Conservation (phyloP, 2,888 invertebrate species). For the Rotaria magnacalcarata region DNA sequence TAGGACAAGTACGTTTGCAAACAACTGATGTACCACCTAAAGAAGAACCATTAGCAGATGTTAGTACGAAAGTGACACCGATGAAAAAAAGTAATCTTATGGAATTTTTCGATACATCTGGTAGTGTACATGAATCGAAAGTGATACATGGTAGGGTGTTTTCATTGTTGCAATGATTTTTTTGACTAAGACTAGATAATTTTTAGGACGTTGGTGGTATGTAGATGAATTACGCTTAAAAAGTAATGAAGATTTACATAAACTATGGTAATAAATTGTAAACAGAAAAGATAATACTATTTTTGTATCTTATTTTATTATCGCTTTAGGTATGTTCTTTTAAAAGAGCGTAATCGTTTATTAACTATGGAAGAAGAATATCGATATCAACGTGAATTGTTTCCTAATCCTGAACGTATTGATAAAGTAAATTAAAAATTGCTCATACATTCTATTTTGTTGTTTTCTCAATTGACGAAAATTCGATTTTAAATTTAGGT, state of each 20-base stretch:
- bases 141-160: slow-evolving; percentile 36
- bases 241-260: slow-evolving; percentile 88
- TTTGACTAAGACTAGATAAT: background rate
- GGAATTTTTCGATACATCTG: slow-evolving; percentile 43
- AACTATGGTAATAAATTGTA: slow-evolving; percentile 68
- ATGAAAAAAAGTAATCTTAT: slow-evolving; percentile 33
- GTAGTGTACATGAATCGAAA: slow-evolving; percentile 39
- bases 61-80: background rate
- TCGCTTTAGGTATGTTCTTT: slow-evolving; percentile 65
- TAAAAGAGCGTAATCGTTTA: slow-evolving; percentile 95
- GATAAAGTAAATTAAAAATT: slow-evolving; percentile 68
- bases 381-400: slow-evolving; percentile 66
- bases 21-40: background rate
- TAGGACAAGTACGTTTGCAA: background rate
- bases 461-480: too few relatives aligned
- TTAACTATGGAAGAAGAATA: slow-evolving; percentile 86
- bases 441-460: too few relatives aligned
- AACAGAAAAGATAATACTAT: background rate
- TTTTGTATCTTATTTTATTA: too few relatives aligned
- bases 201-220: slow-evolving; percentile 74
- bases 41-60: background rate
- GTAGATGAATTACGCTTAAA: slow-evolving; percentile 85
- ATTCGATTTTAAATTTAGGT: too few relatives aligned
- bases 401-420: slow-evolving; percentile 84
- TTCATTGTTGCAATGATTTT: too few relatives aligned